Base-by-base conservation (phyloP, 2,888 invertebrate genomes). In the Ctenicera cuprea region DNA sequence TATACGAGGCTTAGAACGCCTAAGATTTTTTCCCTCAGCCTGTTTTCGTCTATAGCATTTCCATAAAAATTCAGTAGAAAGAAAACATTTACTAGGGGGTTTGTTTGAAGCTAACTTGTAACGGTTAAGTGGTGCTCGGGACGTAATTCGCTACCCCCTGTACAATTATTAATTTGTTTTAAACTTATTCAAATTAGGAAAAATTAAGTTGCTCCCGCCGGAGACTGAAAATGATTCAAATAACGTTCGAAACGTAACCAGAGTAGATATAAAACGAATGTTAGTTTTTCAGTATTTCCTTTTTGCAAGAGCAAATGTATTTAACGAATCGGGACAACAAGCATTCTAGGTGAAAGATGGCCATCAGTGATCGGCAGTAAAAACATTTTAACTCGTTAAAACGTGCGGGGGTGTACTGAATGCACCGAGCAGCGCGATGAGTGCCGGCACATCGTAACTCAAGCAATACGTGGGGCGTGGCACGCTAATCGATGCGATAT, bases 401-500 rank as follows among this genome's bases (percentile, higher is more conserved):
- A 61, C 48, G 71, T 66, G 71, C 65, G 73, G 43, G 73, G 68
- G 67, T 62, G 73, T 68, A 63, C 33, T 45, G 66, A 73, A 76
- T 77, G 76, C 73, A 77, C 74, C 75, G 66, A 68, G 75, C 62
- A 77, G 74, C 50, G 73, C 70, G 71, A 75, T 71, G 80, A 82
- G 78, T 82, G 83, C 82, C 82, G 78, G 83, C 85, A 85, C 85
- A 82, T 85, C 84, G 85, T 86, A 86, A 85, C 84, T 85, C 85
- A 85, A 82, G 83, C 85, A 84, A 86, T 86, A 83, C 84, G 83
- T 82, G 85, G 84, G 86, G 86, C 86, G 86, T 86, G 86, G 86
- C 82, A 81, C 83, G 78, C 85, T 86, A 87, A 87, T 87, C 86
- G 86, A 87, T 86, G 86, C 85, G 84, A 86, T 85, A 86, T 86